Percentiles rank a stretch among this genome's conserved stretches.
These are phyloP conservation scores for Epizoanthus stellaris DNA, from an alignment of 92 coral and sea anemone species.

Conservation along the genomic window DNA sequence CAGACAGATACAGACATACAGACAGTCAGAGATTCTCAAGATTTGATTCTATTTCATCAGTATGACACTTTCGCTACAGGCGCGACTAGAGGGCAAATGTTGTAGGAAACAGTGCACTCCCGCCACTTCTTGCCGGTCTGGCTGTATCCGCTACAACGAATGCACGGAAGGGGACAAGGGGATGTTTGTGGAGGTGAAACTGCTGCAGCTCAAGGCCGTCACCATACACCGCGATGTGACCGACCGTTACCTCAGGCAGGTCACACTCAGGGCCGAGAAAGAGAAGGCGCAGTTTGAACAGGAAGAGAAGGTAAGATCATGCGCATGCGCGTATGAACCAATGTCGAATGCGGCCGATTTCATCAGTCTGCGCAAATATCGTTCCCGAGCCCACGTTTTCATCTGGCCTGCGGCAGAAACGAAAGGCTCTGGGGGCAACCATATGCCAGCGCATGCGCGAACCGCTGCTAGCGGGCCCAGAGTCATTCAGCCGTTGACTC, in stretches of 20 bases:
- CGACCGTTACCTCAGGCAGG: conserved; percentile 41
- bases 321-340: too few species aligned
- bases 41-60: background rate
- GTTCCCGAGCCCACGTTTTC: too few species aligned
- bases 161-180: conserved; percentile 35
- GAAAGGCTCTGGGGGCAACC: too few species aligned
- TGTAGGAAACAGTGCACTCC: conserved; percentile 39
- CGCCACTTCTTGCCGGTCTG: background rate
- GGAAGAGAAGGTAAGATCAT: conserved; percentile 27
- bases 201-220: conserved; percentile 38
- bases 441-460: too few species aligned
- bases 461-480: too few species aligned
- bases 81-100: conserved; percentile 31
- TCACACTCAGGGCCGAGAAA: conserved; percentile 40
- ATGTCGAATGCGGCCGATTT: too few species aligned
- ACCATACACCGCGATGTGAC: conserved; percentile 24
- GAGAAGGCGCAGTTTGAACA: conserved; percentile 41
- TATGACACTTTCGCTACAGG: background rate
- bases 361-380: too few species aligned
- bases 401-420: too few species aligned
- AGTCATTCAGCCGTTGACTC: too few species aligned
- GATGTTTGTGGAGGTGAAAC: conserved; percentile 42
- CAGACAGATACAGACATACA: too few species aligned
- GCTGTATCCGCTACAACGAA: conserved; percentile 6
- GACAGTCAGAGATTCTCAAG: too few species aligned